Percentiles rank a stretch among this genome's conserved stretches.
phyloP scores from a whole-genome alignment of 37 sponge, comb jelly and placozoan species.

The Mnemiopsis leidyi region DNA sequence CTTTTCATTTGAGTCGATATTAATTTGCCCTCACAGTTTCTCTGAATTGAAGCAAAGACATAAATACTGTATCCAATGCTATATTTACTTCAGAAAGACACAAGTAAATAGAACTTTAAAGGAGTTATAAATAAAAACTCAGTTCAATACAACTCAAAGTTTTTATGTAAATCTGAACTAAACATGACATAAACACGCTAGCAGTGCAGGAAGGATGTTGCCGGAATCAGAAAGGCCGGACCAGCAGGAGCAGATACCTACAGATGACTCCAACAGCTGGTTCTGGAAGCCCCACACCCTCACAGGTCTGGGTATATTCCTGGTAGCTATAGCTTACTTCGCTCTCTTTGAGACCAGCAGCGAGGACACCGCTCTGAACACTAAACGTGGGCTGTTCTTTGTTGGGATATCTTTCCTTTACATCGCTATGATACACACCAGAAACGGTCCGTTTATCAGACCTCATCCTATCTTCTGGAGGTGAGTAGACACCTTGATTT shows the following conservation, averaged over 20 bases:
- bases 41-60: too few relatives aligned
- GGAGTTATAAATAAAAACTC: too few relatives aligned
- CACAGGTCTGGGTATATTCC: conserved; percentile 25
- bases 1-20: too few relatives aligned
- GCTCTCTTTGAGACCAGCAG: conserved; percentile 67
- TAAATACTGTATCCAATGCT: too few relatives aligned
- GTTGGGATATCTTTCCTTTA: conserved; percentile 76
- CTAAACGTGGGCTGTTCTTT: conserved; percentile 74
- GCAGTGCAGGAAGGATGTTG: too few relatives aligned
- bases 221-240: conserved; percentile 49
- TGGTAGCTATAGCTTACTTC: conserved; percentile 19
- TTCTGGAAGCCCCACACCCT: conserved; percentile 64
- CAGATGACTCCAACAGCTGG: conserved; percentile 63
- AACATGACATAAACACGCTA: too few relatives aligned
- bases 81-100: too few relatives aligned
- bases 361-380: conserved; percentile 72
- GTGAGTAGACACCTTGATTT: too few relatives aligned
- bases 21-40: too few relatives aligned
- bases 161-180: too few relatives aligned
- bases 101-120: too few relatives aligned
- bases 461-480: conserved; percentile 80
- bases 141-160: too few relatives aligned
- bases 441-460: conserved; percentile 85
- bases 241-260: conserved; percentile 8
- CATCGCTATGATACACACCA: conserved; percentile 81